Base-by-base conservation (phyloP, 2,797 vertebrate genomes). In the Gila robusta region DNA sequence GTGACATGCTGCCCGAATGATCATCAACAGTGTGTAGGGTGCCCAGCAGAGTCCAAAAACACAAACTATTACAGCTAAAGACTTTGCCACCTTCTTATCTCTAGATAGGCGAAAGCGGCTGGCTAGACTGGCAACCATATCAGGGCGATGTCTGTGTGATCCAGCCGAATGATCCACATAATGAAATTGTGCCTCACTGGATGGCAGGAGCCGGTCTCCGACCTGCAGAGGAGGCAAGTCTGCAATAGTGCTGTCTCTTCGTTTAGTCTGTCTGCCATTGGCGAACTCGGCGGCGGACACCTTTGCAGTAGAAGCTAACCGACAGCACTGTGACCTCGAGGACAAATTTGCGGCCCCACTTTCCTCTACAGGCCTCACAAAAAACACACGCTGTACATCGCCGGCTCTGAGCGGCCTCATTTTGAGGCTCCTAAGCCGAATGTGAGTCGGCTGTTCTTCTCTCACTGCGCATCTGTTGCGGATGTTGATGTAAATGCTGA, bases 401-500 rank as follows among this genome's bases (percentile, higher is more conserved):
- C 89, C 92, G 4, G 79, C 49, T 5, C 74, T 78, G 6, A 91
- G 91, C 26, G 92, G 92, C 87, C 72, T 93, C 74, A 90, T 91
- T 87, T 93, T 92, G 39, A 88, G 90, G 67, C 92, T 88, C 10
- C 93, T 89, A 41, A 92, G 84, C 1, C 92, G 90, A 62, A 90
- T 88, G 4, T 83, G 89, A 5, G 80, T 79, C 0, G 91, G 72
- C 73, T 86, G 67, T n/a, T 89, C 94, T 86, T 94, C 81, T 87
- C 93, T 91, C 82, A 94, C 88, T 5, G 91, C 84, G 0, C 92
- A 93, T 19, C 90, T 89, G 87, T 94, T 96, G 85, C 94, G 93
- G 87, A 96, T 96, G 86, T 96, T 96, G 88, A 95, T 92, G 79
- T 95, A 96, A 91, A 95, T 96, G 83, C 94, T 95, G 86, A 95